phyloP scores from a whole-genome alignment of 2,113 vertebrate genomes.

The Amblyornis subalaris region DNA sequence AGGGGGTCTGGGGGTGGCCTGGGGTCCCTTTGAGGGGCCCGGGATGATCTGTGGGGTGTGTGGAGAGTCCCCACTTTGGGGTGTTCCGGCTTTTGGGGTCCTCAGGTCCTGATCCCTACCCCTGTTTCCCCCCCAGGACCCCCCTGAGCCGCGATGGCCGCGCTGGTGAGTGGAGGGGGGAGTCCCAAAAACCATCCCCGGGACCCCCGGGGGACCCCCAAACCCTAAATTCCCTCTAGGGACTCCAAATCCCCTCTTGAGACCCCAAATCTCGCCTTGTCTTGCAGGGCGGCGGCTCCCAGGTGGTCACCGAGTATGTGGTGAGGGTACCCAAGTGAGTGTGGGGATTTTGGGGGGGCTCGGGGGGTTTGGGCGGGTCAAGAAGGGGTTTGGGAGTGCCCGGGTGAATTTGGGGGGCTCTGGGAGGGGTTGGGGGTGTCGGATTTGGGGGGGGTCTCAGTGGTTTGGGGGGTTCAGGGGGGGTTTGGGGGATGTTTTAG shows the following conservation, averaged over 20 bases:
- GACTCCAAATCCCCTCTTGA: neutral
- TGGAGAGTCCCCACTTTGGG: neutral
- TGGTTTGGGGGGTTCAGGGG: neutral
- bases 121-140: neutral
- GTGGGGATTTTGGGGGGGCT: neutral
- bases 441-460: no score
- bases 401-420: neutral
- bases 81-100: neutral
- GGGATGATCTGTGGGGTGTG: neutral
- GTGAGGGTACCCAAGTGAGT: neutral
- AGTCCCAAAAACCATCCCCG: neutral
- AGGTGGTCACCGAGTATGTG: neutral
- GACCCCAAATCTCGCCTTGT: neutral
- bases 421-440: neutral
- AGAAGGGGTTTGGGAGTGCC: neutral
- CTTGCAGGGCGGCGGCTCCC: neutral
- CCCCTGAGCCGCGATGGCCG: neutral
- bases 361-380: neutral
- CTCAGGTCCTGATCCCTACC: neutral
- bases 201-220: neutral
- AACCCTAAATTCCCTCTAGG: no score
- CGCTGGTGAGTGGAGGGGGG: neutral
- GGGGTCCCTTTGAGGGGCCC: no score
- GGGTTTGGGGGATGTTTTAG: neutral
- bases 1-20: neutral